phyloP scores from a whole-genome alignment of 2,888 invertebrate genomes.

The Agrotis segetum region DNA sequence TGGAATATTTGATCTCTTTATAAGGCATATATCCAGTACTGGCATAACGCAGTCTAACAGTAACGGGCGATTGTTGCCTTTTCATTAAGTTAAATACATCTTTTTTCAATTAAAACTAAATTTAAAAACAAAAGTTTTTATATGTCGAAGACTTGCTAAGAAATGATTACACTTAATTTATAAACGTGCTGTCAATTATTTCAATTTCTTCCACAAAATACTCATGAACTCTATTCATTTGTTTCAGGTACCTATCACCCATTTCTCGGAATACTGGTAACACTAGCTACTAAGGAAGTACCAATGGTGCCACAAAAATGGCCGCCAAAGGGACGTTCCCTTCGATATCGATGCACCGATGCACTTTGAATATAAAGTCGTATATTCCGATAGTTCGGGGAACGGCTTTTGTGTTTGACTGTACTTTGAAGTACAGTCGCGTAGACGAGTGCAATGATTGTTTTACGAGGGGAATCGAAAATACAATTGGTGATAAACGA shows the following conservation, averaged over 20 bases:
- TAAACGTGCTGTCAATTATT: background rate
- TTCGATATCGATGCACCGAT: slow-evolving; percentile 59
- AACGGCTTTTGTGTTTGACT: slow-evolving; percentile 61
- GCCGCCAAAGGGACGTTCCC: slow-evolving; percentile 57
- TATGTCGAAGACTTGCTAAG: background rate
- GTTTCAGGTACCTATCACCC: slow-evolving; percentile 78
- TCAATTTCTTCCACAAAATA: slow-evolving; percentile 11
- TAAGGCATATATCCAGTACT: no score
- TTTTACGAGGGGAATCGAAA: slow-evolving; percentile 47
- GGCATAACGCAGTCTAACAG: no score
- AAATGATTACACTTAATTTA: background rate
- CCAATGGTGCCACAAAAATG: slow-evolving; percentile 48
- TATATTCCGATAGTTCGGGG: slow-evolving; percentile 61
- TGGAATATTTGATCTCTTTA: no score
- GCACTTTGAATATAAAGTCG: slow-evolving; percentile 62
- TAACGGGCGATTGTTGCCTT: no score
- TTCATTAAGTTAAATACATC: no score
- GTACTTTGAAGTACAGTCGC: slow-evolving; percentile 58
- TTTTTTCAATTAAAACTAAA: no score
- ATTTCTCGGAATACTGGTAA: slow-evolving; percentile 61
- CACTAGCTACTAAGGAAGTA: slow-evolving; percentile 61
- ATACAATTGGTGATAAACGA: slow-evolving; percentile 44
- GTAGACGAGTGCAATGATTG: slow-evolving; percentile 52
- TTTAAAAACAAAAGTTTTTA: no score
- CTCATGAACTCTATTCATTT: slow-evolving; percentile 60